Conservation (phyloP, 2,113 vertebrate species). For the Rhabdornis inornatus region DNA sequence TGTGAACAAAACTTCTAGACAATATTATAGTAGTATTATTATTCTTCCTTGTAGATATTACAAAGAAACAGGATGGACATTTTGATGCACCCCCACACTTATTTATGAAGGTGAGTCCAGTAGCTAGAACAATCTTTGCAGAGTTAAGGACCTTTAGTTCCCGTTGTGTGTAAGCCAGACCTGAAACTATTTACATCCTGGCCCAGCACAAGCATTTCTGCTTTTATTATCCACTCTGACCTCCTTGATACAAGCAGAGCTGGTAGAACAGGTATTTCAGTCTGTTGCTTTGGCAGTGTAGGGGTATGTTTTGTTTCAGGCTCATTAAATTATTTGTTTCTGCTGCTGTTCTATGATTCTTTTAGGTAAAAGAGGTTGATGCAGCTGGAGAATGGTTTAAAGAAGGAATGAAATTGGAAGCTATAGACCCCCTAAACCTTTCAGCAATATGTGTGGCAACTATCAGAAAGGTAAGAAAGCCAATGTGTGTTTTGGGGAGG, state of each 20-base stretch:
- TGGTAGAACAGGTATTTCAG: neutral
- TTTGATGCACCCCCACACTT: slow-evolving; percentile 87
- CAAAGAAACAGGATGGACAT: slow-evolving; percentile 93
- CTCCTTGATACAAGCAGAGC: neutral
- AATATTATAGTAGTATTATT: neutral
- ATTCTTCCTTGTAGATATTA: slow-evolving; percentile 81
- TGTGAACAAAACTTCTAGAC: slow-evolving; percentile 40
- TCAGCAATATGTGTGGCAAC: slow-evolving; percentile 98
- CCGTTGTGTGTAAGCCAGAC: neutral
- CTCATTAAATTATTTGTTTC: neutral
- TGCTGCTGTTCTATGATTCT: slow-evolving; percentile 52
- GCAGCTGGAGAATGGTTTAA: slow-evolving; percentile 94
- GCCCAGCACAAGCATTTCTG: neutral
- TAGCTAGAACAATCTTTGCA: neutral
- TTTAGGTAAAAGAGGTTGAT: slow-evolving; percentile 92
- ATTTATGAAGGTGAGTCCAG: slow-evolving; percentile 89
- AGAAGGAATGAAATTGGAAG: slow-evolving; percentile 98
- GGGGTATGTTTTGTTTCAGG: neutral
- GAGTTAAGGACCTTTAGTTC: neutral
- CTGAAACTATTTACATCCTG: neutral
- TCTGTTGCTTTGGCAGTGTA: neutral
- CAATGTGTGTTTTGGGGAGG: neutral
- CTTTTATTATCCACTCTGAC: neutral
- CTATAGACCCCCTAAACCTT: slow-evolving; percentile 97
- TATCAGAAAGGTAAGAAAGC: slow-evolving; percentile 89